Percentiles rank a stretch among this genome's conserved stretches.
These are phyloP conservation scores for Torymus texanus DNA, from an alignment of 2,888 invertebrate genomes.

Conservation along the genomic window DNA sequence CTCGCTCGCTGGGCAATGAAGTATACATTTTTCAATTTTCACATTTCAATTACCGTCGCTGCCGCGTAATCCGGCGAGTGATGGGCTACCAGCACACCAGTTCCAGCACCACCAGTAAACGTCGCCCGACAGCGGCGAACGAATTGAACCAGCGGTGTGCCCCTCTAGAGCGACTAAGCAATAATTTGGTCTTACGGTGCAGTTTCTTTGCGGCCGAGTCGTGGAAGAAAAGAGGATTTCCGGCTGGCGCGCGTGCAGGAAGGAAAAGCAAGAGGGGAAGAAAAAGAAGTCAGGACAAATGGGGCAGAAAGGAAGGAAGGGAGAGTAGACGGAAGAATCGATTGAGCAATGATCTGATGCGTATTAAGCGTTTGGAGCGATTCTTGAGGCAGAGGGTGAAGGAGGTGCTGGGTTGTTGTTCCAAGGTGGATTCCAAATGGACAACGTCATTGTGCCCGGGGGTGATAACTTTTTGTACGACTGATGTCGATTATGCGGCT, in stretches of 20 bases:
- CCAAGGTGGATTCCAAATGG: too few species aligned
- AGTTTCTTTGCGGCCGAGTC: constrained; percentile 59
- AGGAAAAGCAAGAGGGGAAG: constrained; percentile 46
- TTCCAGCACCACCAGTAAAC: constrained; percentile 16
- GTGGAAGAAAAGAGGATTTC: constrained; percentile 58
- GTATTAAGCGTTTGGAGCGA: constrained; percentile 1
- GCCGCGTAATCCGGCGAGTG: constrained; percentile 38
- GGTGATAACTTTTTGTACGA: too few species aligned
- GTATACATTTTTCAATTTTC: constrained; percentile 52
- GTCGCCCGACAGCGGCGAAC: constrained; percentile 10
- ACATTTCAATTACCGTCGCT: constrained; percentile 48
- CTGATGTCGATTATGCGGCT: too few species aligned
- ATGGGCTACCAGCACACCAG: constrained; percentile 1
- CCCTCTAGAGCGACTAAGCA: constrained; percentile 55
- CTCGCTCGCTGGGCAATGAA: not conserved
- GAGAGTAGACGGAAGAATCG: constrained; percentile 21
- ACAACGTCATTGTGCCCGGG: too few species aligned
- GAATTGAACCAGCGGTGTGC: constrained; percentile 15
- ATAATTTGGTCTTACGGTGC: constrained; percentile 63
- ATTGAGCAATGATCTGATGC: constrained; percentile 40
- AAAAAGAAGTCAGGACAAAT: constrained; percentile 45
- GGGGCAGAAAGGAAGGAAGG: constrained; percentile 49
- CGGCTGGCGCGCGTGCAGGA: constrained; percentile 3
- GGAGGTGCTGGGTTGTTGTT: too few species aligned
- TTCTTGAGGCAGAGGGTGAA: not conserved